Evolutionary conservation across 2,888 invertebrate genomes (phyloP).

Genomic region (Scaptomyza polygonia): DNA sequence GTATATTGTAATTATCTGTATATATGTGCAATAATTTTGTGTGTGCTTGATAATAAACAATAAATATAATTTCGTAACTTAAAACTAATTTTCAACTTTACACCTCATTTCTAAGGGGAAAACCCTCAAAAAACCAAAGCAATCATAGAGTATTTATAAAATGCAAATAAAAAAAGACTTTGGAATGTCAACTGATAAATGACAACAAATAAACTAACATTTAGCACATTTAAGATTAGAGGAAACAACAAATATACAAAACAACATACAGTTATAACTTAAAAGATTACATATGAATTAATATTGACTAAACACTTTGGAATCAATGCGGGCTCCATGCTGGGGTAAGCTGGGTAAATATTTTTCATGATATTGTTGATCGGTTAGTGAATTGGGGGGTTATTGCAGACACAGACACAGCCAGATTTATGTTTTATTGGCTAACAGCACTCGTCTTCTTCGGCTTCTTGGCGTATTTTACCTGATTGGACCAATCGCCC

Average conservation of each 20-base stretch:
- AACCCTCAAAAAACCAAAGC: slow-evolving; percentile 1
- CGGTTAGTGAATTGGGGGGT: slow-evolving; percentile 25
- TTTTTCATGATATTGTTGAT: slow-evolving; percentile 17
- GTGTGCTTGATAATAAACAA: slow-evolving; percentile 52
- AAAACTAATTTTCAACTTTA: slow-evolving; percentile 52
- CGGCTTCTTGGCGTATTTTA: slow-evolving; percentile 84
- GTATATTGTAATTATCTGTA: slow-evolving; percentile 16
- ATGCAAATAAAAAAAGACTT: background rate
- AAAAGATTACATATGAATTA: slow-evolving; percentile 1
- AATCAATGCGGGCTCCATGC: slow-evolving; percentile 32
- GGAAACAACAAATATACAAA: slow-evolving; percentile 22
- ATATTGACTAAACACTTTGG: slow-evolving; percentile 23
- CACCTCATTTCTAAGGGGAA: slow-evolving; percentile 45
- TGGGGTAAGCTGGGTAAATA: slow-evolving; percentile 3
- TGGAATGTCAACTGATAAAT: slow-evolving; percentile 71
- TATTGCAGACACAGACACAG: slow-evolving; percentile 25
- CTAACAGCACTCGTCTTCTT: slow-evolving; percentile 76
- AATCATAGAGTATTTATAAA: background rate
- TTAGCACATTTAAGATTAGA: background rate
- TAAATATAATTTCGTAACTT: slow-evolving; percentile 42
- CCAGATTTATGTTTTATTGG: slow-evolving; percentile 53
- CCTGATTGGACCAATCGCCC: slow-evolving; percentile 95
- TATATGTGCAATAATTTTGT: too few species aligned
- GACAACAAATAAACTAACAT: slow-evolving; percentile 41
- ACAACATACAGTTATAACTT: slow-evolving; percentile 14